Evolutionary conservation across 2,113 vertebrate genomes (phyloP).

Genomic region (Willisornis vidua): DNA sequence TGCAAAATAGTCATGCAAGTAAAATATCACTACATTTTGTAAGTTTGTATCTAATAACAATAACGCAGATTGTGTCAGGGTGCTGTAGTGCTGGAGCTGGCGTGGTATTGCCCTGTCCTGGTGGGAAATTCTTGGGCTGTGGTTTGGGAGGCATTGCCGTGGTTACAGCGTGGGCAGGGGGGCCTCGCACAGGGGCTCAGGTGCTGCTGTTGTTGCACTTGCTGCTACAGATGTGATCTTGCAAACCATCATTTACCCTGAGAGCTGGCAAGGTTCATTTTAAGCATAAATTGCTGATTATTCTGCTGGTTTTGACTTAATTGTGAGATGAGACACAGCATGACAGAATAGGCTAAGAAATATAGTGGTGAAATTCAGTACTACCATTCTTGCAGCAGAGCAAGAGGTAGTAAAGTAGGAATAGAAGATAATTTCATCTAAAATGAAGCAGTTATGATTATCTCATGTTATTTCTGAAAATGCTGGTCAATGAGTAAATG

Average conservation of each 20-base stretch:
- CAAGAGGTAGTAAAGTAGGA: background rate
- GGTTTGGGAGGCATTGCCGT: rapidly evolving
- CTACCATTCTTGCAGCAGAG: background rate
- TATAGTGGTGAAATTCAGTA: background rate
- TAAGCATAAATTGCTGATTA: background rate
- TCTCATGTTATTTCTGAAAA: background rate
- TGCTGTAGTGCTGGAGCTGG: background rate
- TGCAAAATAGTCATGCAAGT: background rate
- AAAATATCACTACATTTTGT: background rate
- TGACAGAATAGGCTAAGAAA: background rate
- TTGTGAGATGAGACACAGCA: background rate
- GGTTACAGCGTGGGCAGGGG: rapidly evolving
- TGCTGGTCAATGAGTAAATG: background rate
- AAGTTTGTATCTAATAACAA: background rate
- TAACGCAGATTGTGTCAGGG: background rate
- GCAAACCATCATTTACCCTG: background rate
- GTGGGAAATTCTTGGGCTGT: background rate
- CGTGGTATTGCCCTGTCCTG: background rate
- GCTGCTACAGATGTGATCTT: background rate
- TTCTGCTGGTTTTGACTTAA: background rate
- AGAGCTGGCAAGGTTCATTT: background rate
- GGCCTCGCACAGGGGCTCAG: background rate
- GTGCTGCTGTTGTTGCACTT: background rate
- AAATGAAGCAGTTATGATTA: background rate
- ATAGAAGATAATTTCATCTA: background rate